These are phyloP conservation scores for Pyrocephalus nanus DNA, from an alignment of 2,797 vertebrate genomes.

Conservation along the genomic window DNA sequence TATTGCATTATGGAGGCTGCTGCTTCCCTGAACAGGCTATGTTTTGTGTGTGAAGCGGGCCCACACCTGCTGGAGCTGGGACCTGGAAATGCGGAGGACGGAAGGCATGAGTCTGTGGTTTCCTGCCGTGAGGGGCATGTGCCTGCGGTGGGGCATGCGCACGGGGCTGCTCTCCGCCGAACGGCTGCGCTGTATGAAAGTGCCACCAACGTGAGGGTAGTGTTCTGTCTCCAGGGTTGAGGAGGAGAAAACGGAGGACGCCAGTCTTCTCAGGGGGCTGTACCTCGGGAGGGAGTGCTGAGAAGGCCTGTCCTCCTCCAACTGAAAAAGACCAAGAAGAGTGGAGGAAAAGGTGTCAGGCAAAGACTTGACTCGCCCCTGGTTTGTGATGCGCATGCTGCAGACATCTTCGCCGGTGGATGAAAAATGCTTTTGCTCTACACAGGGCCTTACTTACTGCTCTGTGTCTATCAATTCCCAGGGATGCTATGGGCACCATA, in stretches of 20 bases:
- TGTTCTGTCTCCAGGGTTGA: conserved; percentile 98
- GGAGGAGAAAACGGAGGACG: conserved; percentile 98
- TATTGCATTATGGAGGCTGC: conserved; percentile 79
- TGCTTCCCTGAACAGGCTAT: conserved; percentile 80
- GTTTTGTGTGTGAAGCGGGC: conserved; percentile 97
- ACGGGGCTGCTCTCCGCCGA: conserved; percentile 98
- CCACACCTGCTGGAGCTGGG: conserved; percentile 97
- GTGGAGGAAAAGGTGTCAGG: conserved; percentile 87
- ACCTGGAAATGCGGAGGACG: conserved; percentile 90
- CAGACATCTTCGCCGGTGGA: conserved; percentile 68
- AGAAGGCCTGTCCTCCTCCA: conserved; percentile 92
- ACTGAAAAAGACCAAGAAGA: conserved; percentile 96
- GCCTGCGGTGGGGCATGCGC: conserved; percentile 87
- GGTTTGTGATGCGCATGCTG: conserved; percentile 74
- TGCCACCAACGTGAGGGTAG: conserved; percentile 89
- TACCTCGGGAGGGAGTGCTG: conserved; percentile 91
- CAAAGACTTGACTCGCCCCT: conserved; percentile 82
- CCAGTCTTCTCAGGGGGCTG: conserved; percentile 98
- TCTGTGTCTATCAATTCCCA: not conserved
- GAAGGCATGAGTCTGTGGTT: conserved; percentile 95
- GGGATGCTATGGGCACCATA: not conserved
- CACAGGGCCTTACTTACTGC: conserved; percentile 11
- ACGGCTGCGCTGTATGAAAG: conserved; percentile 98
- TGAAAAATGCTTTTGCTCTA: conserved; percentile 56
- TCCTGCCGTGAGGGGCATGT: conserved; percentile 85